Evolutionary conservation across 2,888 invertebrate genomes (phyloP), one percentile per base, ranked within the genome.

Genomic region (Caenorhabditis panamensis): DNA sequence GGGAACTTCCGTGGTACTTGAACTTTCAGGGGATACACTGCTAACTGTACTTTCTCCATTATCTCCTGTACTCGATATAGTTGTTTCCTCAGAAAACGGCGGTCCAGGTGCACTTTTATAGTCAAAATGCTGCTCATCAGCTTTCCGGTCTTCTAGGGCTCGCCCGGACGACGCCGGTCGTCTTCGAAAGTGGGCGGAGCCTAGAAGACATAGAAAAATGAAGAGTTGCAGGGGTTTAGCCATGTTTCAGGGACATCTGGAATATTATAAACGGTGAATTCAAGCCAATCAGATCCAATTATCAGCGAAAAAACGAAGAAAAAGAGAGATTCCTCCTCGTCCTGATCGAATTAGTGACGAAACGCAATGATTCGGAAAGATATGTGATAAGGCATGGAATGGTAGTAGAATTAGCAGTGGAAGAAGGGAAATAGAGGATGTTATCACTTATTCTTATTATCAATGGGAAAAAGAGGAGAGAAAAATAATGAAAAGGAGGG

Each of bases 101-200:
- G 36, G 51, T 9, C 75, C 75, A n/a, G 75, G 75, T 1, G 75
- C 75, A 6, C 66, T 31, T 61, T 66, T 75, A 37, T 61, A 75
- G 22, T 75, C 75, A 8, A 75, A 75, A 18, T 75, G 66, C 16
- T 51, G 20, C 16, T 75, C 75, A 24, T 75, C 75, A 11, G 31
- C 59, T 13, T 61, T 59, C 8, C 53, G 20, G 41, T 66, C 75
- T 16, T 64, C 75, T 16, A 75, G 59, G 16, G 37, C 49, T n/a
- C 75, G 16, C 1, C 59, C 24, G 0, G 59, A 18, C 2, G 58
- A 49, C 1, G 47, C 47, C 3, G 49, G 37, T 11, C 75, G 49
- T 54, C 75, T 26, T 56, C 72, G n/a, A 22, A 58, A 51, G 18
- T 66, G 66, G 2, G 28, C 28, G 13, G 18, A 41, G 1, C 36